Evolutionary conservation across 2,113 vertebrate genomes (phyloP), one percentile per base, ranked within the genome.

Genomic region (Drymodes brunneopygia): DNA sequence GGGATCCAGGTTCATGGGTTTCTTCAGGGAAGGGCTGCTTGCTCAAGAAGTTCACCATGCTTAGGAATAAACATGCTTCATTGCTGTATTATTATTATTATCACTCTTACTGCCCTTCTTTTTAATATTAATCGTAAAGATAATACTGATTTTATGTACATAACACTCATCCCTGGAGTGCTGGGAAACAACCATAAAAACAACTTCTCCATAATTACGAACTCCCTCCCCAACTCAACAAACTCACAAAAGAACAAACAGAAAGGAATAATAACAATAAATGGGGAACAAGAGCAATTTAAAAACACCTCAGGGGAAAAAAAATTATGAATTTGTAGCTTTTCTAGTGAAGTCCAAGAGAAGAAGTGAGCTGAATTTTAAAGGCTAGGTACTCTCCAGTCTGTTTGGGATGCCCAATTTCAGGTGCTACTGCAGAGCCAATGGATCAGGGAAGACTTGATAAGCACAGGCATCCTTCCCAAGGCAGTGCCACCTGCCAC

Each of bases 211-310:
- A 2, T 81, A 93, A 97, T 93, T 84, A 81, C 56, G 85, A 78
- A 38, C 82, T 73, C 58, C 50, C 44, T 60, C 24, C 35, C n/a
- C 51, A 79, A 82, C 40, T 72, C 56, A 77, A 92, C 77, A 91
- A 91, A 74, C 51, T 78, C 78, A 66, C 47, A 75, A 42, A 94
- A 95, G 87, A 85, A 84, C 61, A 93, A 93, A 92, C 42, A 64
- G 86, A 80, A 70, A 74, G 56, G 70, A 91, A 67, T 78, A 84
- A 81, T 54, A 96, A 84, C 53, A 96, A 92, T 84, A 91, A 95
- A 87, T 12, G 3, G 12, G 35, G 38, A 96, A 92, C 50, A 73
- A 91, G 64, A 84, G n/a, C 40, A 91, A 92, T 94, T 87, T 85
- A 56, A 82, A 74, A 93, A 75, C 40, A 75, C 84, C 78, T 81